Conservation (phyloP, 2,113 vertebrate species). For the Neolamprologus toae region DNA sequence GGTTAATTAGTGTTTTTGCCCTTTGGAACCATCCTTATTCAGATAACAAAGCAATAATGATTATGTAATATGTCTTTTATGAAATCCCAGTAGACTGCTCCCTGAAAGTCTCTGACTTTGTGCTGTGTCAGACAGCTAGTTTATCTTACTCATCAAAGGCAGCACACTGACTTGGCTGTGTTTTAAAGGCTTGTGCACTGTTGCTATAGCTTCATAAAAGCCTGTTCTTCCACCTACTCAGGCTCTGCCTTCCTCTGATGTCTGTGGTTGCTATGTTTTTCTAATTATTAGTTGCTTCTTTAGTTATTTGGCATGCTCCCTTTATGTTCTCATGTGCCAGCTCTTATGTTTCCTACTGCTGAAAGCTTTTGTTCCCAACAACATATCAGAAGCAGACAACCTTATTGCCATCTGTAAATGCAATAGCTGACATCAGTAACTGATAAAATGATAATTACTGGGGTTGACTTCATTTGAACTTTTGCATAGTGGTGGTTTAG, state of each 20-base stretch:
- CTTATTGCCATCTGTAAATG: not conserved
- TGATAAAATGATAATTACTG: not conserved
- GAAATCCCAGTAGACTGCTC: not conserved
- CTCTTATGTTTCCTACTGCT: not conserved
- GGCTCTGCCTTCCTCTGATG: not conserved
- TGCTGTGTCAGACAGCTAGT: not conserved
- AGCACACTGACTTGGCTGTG: not conserved
- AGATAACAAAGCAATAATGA: conserved; percentile 43
- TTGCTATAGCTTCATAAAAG: not conserved
- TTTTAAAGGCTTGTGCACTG: not conserved
- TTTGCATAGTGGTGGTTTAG: not conserved
- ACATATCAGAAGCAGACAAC: not conserved
- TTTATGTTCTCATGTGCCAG: not conserved
- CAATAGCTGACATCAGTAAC: not conserved
- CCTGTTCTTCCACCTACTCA: not conserved
- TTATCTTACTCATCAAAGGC: not conserved
- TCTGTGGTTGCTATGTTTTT: not conserved
- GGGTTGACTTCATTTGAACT: not conserved
- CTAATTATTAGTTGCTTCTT: not conserved
- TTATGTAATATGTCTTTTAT: conserved; percentile 26
- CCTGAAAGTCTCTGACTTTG: not conserved
- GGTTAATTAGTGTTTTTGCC: conserved; percentile 4
- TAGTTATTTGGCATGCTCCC: not conserved
- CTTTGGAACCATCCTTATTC: conserved; percentile 35
- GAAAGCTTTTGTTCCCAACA: not conserved